A percentile compares a stretch with the other conserved stretches of the same genome.
Evolutionary conservation across 2,797 vertebrate genomes (phyloP).

Genomic region (Caiman crocodilus): DNA sequence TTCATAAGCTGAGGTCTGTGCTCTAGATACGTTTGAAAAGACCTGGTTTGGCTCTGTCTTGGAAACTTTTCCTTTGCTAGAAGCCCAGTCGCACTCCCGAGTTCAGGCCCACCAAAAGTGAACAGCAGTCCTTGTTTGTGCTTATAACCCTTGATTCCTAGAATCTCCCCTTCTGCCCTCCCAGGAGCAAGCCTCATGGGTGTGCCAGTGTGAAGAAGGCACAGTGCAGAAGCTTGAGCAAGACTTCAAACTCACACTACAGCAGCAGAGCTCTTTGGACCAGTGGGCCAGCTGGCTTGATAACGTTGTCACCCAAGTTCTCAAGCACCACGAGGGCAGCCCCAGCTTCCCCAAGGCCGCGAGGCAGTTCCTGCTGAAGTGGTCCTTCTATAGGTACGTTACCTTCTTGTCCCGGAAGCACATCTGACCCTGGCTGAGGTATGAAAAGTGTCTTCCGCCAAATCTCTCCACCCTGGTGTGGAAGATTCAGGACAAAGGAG

Average conservation of each 20-base stretch:
- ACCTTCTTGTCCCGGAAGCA: not conserved
- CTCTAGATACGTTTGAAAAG: not conserved
- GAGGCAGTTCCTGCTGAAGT: constrained; percentile 96
- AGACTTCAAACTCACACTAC: constrained; percentile 97
- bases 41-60: not conserved
- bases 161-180: not conserved
- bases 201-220: constrained; percentile 97
- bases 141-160: not conserved
- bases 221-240: constrained; percentile 96
- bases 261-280: constrained; percentile 98
- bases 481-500: not conserved
- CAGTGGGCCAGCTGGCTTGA: constrained; percentile 98
- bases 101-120: not conserved
- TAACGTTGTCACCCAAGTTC: constrained; percentile 93
- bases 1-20: not conserved
- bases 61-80: not conserved
- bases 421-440: not conserved
- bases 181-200: constrained; percentile 99
- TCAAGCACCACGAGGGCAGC: constrained; percentile 93
- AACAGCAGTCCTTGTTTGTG: not conserved
- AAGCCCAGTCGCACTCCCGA: not conserved
- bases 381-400: constrained; percentile 97
- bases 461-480: not conserved
- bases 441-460: not conserved
- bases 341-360: constrained; percentile 95